Evolutionary conservation across 2,888 invertebrate genomes (phyloP).

Genomic region (Hypselothyrea guttata): DNA sequence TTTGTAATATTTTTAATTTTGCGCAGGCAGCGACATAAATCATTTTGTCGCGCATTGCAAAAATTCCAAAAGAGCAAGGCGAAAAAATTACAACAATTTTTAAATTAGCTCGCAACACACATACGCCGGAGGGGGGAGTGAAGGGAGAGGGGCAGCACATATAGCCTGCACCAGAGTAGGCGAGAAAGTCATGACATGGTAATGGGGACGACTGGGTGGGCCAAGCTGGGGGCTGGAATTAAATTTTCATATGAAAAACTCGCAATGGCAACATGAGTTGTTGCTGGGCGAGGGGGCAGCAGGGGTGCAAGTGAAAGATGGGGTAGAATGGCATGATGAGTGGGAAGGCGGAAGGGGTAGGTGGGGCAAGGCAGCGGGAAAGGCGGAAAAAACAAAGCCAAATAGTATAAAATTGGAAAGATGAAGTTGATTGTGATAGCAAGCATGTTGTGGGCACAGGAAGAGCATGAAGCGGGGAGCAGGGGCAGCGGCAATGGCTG

Average conservation of each 20-base stretch:
- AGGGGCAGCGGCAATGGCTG: neutral
- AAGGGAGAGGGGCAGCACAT: conserved; percentile 14
- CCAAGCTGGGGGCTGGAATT: conserved; percentile 58
- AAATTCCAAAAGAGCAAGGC: conserved; percentile 77
- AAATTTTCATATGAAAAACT: conserved; percentile 73
- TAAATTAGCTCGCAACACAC: conserved; percentile 74
- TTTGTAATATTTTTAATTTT: conserved; percentile 77
- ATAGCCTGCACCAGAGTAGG: too few relatives aligned
- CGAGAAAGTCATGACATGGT: conserved; percentile 33
- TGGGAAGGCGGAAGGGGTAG: neutral
- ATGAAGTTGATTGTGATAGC: conserved; percentile 70
- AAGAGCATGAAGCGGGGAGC: neutral
- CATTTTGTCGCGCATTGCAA: conserved; percentile 81
- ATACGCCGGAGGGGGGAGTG: conserved; percentile 18
- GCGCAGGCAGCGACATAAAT: conserved; percentile 79
- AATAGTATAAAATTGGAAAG: conserved; percentile 80
- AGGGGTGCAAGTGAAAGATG: neutral
- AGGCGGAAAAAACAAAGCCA: conserved; percentile 56
- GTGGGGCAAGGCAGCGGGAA: neutral
- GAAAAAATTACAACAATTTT: conserved; percentile 79
- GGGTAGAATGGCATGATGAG: neutral
- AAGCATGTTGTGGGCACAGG: conserved; percentile 36
- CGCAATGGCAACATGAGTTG: conserved; percentile 43
- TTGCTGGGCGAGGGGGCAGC: neutral
- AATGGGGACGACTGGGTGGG: conserved; percentile 37